phyloP scores from a whole-genome alignment of 2,797 vertebrate genomes.

The Peromyscus eremicus region DNA sequence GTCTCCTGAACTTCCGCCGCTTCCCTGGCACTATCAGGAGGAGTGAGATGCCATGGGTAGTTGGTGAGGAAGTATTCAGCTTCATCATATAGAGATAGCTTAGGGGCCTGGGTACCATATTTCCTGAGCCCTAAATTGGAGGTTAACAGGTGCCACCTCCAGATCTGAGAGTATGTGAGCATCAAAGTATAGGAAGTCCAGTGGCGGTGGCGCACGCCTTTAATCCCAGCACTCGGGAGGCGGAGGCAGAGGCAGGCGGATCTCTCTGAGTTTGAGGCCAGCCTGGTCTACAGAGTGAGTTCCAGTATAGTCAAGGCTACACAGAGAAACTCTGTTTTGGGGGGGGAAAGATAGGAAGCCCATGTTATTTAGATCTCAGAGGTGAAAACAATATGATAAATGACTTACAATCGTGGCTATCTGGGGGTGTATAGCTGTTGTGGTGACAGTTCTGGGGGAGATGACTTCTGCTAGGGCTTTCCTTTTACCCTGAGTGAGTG shows the following conservation, averaged over 20 bases:
- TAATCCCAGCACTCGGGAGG: neutral
- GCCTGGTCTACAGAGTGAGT: neutral
- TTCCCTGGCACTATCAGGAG: neutral
- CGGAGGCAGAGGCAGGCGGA: neutral
- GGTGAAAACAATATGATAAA: neutral
- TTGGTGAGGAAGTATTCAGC: neutral
- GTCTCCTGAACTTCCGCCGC: neutral
- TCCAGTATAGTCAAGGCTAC: neutral
- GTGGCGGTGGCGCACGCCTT: neutral
- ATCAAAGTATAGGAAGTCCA: neutral
- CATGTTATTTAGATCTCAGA: conserved; percentile 43
- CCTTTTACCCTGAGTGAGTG: neutral
- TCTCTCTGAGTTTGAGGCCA: neutral
- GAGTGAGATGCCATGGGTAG: neutral
- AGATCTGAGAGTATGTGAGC: neutral
- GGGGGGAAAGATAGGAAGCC: neutral
- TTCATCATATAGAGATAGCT: neutral
- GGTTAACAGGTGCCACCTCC: conserved; percentile 11
- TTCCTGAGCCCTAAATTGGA: neutral
- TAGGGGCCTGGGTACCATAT: neutral
- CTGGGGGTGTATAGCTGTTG: neutral
- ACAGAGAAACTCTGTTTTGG: neutral
- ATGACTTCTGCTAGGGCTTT: neutral
- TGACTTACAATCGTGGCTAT: conserved; percentile 45
- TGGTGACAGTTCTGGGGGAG: neutral